Base-by-base conservation (phyloP, 1,140 invertebrate species). In the Saccostrea glomerata region DNA sequence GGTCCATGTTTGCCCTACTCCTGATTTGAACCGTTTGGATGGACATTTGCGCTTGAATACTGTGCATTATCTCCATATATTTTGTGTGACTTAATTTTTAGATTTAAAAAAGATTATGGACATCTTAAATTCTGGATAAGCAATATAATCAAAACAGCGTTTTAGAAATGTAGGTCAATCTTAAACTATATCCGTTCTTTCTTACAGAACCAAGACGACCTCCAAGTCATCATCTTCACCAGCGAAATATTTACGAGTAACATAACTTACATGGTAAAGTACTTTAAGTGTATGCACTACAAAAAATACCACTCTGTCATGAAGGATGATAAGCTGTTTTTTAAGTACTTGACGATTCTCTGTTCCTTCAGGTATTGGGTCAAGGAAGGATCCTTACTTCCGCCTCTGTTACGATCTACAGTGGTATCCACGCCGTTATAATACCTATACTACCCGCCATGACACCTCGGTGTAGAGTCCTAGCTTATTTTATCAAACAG, bases 381-480 rank as follows among this genome's bases (percentile, higher is more conserved):
- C 40, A 56, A 7, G 82, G 82, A 12, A 54, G 20, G 9, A 84
- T 84, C 4, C 40, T 84, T 3, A 9, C 40, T 20, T 84, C 82
- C 54, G 82, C 17, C n/a, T 84, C 54, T 4, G 54, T 84, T 2
- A 55, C 47, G 12, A 25, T n/a, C 12, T 23, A n/a, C 17, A 36
- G 54, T 55, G 82, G 82, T 20, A 54, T n/a, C 17, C 54, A 56
- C 23, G 30, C 56, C 30, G 17, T 56, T 25, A 58, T 36, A 23
- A 20, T 85, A 30, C 58, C 58, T 12, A 60, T 85, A 25, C 55
- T 63, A 63, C 1, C 84, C 6, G 30, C 86, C 13, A 85, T 93
- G 40, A 88, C 88, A n/a, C 86, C 86, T 11, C 36, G n/a, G 36
- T 83, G 56, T 25, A 77, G 86, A 56, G 17, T 87, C 25, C 7